phyloP scores from a whole-genome alignment of 2,797 vertebrate genomes.

The Rhabdomys pumilio region DNA sequence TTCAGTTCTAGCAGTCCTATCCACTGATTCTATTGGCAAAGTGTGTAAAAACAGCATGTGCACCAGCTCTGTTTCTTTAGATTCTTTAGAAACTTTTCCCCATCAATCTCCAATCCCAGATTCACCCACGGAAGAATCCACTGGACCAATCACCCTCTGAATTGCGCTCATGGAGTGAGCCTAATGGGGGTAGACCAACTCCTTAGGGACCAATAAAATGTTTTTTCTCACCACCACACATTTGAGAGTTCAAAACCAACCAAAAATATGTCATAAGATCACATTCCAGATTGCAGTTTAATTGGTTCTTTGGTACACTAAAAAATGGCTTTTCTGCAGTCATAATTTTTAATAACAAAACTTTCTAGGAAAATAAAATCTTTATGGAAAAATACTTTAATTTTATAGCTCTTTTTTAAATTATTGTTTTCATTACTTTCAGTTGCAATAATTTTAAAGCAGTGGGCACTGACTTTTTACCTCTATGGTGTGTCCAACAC shows the following conservation, averaged over 20 bases:
- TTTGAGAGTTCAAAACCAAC: neutral
- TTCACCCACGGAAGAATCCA: no score
- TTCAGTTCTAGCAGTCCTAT: neutral
- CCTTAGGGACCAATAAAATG: neutral
- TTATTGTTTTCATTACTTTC: neutral
- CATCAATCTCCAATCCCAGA: neutral
- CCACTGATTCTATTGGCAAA: neutral
- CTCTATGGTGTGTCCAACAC: no score
- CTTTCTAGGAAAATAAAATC: neutral
- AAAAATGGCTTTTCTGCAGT: neutral
- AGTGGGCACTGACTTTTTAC: neutral
- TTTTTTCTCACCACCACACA: neutral
- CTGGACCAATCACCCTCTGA: neutral
- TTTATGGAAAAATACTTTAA: neutral
- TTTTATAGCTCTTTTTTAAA: neutral
- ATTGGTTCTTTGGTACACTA: neutral
- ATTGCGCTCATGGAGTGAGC: neutral
- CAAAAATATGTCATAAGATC: neutral
- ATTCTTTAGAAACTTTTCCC: neutral
- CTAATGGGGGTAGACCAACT: neutral
- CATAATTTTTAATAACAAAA: neutral
- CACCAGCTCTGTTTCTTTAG: neutral
- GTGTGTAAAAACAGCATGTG: neutral
- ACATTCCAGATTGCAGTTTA: neutral
- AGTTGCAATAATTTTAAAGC: neutral